Evolutionary conservation across 2,113 vertebrate species (phyloP).

Genomic region (Leucopternis melanops): DNA sequence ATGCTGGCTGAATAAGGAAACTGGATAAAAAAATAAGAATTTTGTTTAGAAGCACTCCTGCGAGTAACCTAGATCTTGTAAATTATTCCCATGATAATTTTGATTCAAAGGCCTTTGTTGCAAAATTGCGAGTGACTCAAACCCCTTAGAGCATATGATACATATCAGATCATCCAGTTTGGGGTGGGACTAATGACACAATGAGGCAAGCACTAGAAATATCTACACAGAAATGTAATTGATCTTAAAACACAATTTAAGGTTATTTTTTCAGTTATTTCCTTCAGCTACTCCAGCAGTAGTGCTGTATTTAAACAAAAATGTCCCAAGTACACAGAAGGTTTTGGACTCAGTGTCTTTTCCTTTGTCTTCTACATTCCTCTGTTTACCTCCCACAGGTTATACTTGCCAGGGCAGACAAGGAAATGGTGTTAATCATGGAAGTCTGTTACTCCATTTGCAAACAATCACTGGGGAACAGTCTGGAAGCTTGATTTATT

Average conservation of each 20-base stretch:
- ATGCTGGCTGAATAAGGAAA: neutral
- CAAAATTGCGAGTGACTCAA: neutral
- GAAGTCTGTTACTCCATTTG: neutral
- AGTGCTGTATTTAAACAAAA: neutral
- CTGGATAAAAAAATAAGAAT: neutral
- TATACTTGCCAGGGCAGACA: neutral
- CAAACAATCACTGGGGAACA: neutral
- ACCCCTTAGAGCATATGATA: neutral
- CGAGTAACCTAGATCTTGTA: neutral
- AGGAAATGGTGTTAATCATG: neutral
- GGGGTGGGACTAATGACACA: neutral
- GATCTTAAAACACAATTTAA: neutral
- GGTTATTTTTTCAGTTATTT: neutral
- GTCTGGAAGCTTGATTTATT: neutral
- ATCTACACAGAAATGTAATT: neutral
- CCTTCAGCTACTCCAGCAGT: rapidly evolving
- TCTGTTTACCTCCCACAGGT: neutral
- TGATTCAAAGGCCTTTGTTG: neutral
- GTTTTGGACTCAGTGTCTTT: neutral
- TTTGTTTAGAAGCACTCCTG: neutral
- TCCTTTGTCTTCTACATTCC: rapidly evolving
- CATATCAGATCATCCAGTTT: neutral
- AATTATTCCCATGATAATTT: neutral
- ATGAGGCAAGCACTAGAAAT: neutral
- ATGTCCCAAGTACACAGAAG: neutral